A percentile compares a stretch with the other conserved stretches of the same genome.
Conservation (phyloP, 2,797 vertebrate genomes). For the Channa striata region DNA sequence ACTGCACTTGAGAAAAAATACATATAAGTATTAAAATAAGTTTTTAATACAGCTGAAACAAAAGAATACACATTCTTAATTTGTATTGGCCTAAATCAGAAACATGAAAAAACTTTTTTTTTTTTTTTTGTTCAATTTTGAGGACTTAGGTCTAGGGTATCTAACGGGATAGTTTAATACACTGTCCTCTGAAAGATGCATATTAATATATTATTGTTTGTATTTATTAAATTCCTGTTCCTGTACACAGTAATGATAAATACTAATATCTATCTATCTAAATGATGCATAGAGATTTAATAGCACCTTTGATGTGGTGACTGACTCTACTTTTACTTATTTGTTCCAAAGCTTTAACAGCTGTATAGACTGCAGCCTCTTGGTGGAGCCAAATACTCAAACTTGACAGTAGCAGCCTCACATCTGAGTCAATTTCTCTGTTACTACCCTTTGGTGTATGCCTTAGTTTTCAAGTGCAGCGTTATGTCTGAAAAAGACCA, state of each 20-base stretch:
- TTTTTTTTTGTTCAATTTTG: background rate
- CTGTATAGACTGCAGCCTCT: slow-evolving; percentile 47
- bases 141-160: background rate
- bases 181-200: background rate
- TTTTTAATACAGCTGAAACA: background rate
- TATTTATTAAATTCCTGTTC: background rate
- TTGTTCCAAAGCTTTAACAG: background rate
- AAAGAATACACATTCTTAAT: background rate
- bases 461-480: slow-evolving; percentile 1
- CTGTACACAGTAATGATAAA: background rate
- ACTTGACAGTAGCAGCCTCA: background rate
- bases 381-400: slow-evolving; percentile 74
- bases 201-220: background rate
- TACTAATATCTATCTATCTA: background rate
- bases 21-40: background rate
- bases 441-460: background rate
- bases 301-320: background rate
- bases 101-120: too few relatives aligned
- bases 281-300: background rate
- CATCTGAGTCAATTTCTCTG: background rate
- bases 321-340: background rate
- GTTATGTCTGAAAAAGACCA: background rate
- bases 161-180: background rate
- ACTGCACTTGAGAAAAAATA: too few relatives aligned
- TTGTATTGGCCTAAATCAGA: too few relatives aligned